Evolutionary conservation across 2,888 invertebrate species (phyloP), one percentile per base, ranked within the genome.

Genomic region (Heliconius ismenius): DNA sequence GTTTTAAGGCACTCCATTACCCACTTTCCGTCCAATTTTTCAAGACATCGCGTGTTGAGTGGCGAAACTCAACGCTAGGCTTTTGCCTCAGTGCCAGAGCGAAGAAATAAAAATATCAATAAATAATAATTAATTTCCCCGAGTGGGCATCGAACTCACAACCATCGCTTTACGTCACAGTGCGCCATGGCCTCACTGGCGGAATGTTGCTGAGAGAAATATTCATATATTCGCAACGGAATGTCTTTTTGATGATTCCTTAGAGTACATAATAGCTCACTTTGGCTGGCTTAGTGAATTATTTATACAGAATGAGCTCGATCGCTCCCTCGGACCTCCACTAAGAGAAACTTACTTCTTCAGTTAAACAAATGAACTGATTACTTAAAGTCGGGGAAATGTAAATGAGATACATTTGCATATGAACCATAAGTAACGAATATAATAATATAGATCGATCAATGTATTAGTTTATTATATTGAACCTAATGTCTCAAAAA

Each of bases 191-290:
- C 43, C 15, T 15, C 7, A 2, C 49, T 49, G 18, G 18, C 58
- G n/a, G 11, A 3, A n/a, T n/a, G 58, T 58, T 58, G n/a, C 21
- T 10, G 58, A n/a, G 58, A 58, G 49, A n/a, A 58, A 58, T 58
- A 58, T n/a, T n/a, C 58, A 58, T 58, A 58, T 58, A 21, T 58
- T n/a, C 58, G 10, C n/a, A 58, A 58, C n/a, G 11, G n/a, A 58
- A 58, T 58, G n/a, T n/a, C n/a, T n/a, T n/a, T 58, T 58, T 58
- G 58, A 58, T 58, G 58, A n/a, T n/a, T 58, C 58, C 58, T 58
- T 10, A n/a, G 58, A 58, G n/a, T 58, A 58, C 58, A 21, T 54
- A 21, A 54, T 21, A 54, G 21, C 7, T 54, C 54, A n/a, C n/a
- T n/a, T 58, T 58, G 49, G 15, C 15, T 15, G 49, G 6, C 18